Percentiles rank a stretch among this genome's conserved stretches.
Conservation (phyloP, 2,113 vertebrate genomes). For the Corythoichthys intestinalis region DNA sequence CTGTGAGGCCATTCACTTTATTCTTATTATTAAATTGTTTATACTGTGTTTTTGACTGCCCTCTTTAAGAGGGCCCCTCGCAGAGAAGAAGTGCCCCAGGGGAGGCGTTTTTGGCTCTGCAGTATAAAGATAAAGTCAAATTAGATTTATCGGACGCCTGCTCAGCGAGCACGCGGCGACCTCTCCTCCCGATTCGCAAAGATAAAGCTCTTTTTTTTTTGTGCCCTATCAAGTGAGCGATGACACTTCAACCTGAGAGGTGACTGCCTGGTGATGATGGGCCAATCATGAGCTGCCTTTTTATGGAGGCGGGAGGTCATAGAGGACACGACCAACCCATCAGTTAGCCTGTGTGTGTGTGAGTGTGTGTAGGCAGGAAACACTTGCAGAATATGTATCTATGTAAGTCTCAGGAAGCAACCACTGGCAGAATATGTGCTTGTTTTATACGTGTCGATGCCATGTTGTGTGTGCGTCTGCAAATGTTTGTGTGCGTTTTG, state of each 20-base stretch:
- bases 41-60: no score
- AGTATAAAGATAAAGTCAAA: slow-evolving; percentile 43
- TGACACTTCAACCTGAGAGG: slow-evolving; percentile 43
- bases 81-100: neutral
- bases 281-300: slow-evolving; percentile 25
- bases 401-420: neutral
- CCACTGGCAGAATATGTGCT: slow-evolving; percentile 23
- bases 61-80: no score
- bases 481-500: slow-evolving; percentile 20
- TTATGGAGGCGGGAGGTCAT: slow-evolving; percentile 42
- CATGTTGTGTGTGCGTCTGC: slow-evolving; percentile 19
- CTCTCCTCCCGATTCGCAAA: neutral
- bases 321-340: slow-evolving; percentile 29
- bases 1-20: neutral
- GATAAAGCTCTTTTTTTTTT: slow-evolving; percentile 22
- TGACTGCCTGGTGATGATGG: slow-evolving; percentile 25
- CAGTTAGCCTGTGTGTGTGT: slow-evolving; percentile 26
- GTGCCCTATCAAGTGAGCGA: slow-evolving; percentile 18
- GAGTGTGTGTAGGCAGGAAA: slow-evolving; percentile 14
- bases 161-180: neutral
- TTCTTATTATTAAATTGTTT: neutral
- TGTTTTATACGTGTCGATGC: neutral
- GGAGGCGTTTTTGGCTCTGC: slow-evolving; percentile 7
- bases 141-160: slow-evolving; percentile 22
- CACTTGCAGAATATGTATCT: neutral